A percentile compares a stretch with the other conserved stretches of the same genome.
Evolutionary conservation across 1,140 invertebrate species (phyloP).

Genomic region (Diabrotica undecimpunctata): DNA sequence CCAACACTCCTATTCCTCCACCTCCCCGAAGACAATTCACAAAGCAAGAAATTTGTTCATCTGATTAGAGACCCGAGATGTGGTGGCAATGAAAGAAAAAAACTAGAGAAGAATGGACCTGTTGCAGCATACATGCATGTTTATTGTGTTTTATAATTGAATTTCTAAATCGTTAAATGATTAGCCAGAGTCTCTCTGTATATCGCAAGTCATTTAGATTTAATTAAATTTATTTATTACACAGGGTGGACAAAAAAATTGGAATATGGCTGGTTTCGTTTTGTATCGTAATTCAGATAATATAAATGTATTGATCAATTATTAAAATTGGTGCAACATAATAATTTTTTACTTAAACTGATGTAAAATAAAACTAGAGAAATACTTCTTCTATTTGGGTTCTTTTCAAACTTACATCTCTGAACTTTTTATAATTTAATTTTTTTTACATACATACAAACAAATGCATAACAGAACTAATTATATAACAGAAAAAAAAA

Average conservation of each 20-base stretch:
- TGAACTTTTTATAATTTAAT: too few species aligned
- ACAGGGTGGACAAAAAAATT: not conserved
- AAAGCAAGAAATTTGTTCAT: constrained; percentile 11
- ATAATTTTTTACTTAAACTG: too few species aligned
- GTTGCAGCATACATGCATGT: constrained; percentile 36
- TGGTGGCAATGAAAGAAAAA: constrained; percentile 5
- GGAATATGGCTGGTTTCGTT: too few species aligned
- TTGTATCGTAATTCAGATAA: too few species aligned
- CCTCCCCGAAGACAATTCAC: not conserved
- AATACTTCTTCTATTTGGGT: too few species aligned
- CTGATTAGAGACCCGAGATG: constrained; percentile 8
- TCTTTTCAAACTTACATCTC: too few species aligned
- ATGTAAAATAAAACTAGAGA: too few species aligned
- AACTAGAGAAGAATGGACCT: constrained; percentile 20
- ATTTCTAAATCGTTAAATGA: constrained; percentile 40
- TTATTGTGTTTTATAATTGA: constrained; percentile 42
- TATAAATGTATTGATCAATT: too few species aligned
- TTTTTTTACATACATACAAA: too few species aligned
- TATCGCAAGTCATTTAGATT: constrained; percentile 41
- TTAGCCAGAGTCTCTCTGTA: constrained; percentile 27
- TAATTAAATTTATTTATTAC: constrained; percentile 42
- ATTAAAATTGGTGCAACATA: too few species aligned
- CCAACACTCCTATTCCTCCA: not conserved
- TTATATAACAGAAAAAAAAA: too few species aligned
- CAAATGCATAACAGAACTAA: too few species aligned